Conservation (phyloP, 2,113 vertebrate species). For the Genyomyrus donnyi region DNA sequence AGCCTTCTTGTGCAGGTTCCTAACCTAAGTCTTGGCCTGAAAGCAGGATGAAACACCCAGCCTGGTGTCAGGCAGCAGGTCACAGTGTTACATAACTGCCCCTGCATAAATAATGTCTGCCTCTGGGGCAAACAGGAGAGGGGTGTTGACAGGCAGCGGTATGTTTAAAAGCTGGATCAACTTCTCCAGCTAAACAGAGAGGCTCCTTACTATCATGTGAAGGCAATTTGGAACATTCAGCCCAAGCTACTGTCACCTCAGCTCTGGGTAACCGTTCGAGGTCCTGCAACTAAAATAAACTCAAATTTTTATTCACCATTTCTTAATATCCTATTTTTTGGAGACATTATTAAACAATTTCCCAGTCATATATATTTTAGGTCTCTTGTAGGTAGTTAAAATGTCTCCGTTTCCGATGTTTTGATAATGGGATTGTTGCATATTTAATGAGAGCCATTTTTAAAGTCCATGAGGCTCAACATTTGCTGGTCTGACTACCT, state of each 20-base stretch:
- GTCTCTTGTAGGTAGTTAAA: not conserved
- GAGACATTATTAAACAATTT: not conserved
- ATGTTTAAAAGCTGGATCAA: not conserved
- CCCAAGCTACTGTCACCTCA: not conserved
- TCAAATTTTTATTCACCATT: not conserved
- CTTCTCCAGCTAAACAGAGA: not conserved
- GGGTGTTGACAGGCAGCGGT: not conserved
- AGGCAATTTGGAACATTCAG: not conserved
- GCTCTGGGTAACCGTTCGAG: not conserved
- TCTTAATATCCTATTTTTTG: not conserved
- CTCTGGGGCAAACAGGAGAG: not conserved
- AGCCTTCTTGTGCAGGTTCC: not conserved
- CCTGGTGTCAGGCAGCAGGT: not conserved
- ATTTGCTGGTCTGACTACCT: not conserved
- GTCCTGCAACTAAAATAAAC: not conserved
- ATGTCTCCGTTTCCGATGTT: not conserved
- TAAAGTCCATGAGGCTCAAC: not conserved
- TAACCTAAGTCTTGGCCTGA: not conserved
- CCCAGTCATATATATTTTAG: not conserved
- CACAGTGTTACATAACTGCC: not conserved
- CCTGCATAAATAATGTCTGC: constrained; percentile 13
- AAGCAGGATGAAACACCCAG: not conserved
- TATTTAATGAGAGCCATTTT: not conserved
- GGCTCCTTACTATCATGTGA: not conserved
- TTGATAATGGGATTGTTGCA: not conserved